Evolutionary conservation across 2,888 invertebrate species (phyloP), one percentile per base, ranked within the genome.

Genomic region (Trichopoda pennipes): DNA sequence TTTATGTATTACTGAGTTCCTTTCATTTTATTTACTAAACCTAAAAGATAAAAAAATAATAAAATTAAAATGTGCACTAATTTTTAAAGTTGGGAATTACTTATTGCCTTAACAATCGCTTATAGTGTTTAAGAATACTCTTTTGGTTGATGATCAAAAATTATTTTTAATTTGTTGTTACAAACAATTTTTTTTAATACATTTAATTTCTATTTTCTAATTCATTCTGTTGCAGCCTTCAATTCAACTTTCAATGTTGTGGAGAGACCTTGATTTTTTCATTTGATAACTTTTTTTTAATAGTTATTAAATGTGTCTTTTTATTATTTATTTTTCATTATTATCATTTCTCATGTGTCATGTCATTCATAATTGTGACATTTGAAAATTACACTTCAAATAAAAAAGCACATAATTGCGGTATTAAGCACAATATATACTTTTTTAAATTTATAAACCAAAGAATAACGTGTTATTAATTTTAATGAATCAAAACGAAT

Each of bases 351-450:
- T 60, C 76, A 61, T 76, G 53, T 69, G 60, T 42, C 76, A 69
- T 69, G 61, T 70, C 55, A 77, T 28, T 63, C 69, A 69, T 63
- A 69, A 49, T 53, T 55, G 61, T 77, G 77, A 9, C 69, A 70
- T 69, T 69, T 76, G 28, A 63, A 49, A 77, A 60, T 51, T 53
- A 28, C 51, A 53, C 60, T 47, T 38, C 38, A 38, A 38, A 38
- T 35, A 35, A 1, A 35, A 35, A 6, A 10, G 9, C 9, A 14
- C 7, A 63, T 35, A 63, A 63, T 53, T 28, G 19, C 19, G 12
- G 19, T 6, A 38, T 12, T 28, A 61, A 72, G 61, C 16, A 72
- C 16, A 72, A 61, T 10, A 21, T 16, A 42, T 0, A 47, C 47
- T 17, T 28, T 19, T 44, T 17, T 58, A 49, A n/a, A 17, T 23